A percentile compares a stretch with the other conserved stretches of the same genome.
phyloP scores from a whole-genome alignment of 2,797 vertebrate species.

The Hippopotamyrus pictus region DNA sequence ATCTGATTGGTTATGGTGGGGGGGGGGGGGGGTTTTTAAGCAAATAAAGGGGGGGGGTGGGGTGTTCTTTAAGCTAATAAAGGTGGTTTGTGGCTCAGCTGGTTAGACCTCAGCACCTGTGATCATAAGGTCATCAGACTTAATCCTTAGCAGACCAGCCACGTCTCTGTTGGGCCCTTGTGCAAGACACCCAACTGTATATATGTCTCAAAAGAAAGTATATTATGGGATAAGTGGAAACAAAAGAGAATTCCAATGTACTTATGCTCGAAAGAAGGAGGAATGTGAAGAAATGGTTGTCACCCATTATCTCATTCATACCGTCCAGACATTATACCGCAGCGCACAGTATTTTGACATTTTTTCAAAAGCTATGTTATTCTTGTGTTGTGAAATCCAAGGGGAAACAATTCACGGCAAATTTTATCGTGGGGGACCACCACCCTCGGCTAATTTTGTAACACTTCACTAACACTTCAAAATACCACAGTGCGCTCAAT shows the following conservation, averaged over 20 bases:
- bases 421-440: neutral
- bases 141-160: neutral
- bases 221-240: neutral
- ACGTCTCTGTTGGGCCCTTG: neutral
- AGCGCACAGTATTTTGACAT: neutral
- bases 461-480: neutral
- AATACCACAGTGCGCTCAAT: neutral
- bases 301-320: neutral
- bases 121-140: neutral
- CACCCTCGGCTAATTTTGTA: neutral
- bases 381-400: neutral
- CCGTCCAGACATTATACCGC: neutral
- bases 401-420: neutral
- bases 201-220: neutral
- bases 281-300: neutral
- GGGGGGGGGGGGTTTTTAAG: too few species aligned
- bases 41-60: neutral
- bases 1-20: neutral
- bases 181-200: neutral
- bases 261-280: neutral
- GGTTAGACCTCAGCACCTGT: neutral
- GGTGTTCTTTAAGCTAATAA: neutral
- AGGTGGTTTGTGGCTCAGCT: neutral
- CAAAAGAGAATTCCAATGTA: neutral
- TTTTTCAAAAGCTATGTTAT: neutral